Conservation (phyloP, 2,113 vertebrate species). For the Phasianus colchicus region DNA sequence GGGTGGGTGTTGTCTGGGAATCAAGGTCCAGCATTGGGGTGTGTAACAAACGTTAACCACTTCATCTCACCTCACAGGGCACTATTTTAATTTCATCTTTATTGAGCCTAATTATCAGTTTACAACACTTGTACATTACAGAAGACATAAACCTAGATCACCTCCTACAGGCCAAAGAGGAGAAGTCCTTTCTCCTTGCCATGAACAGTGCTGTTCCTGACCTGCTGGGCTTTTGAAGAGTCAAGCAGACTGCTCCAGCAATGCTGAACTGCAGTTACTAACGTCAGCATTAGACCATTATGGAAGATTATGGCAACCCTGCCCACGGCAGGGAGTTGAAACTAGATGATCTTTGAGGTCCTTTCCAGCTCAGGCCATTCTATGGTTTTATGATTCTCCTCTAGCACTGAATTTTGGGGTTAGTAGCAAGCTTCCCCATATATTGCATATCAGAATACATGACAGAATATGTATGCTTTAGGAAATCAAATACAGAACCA, state of each 20-base stretch:
- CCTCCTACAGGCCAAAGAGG: conserved; percentile 24
- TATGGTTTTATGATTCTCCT: not conserved
- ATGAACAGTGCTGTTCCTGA: not conserved
- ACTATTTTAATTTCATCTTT: conserved; percentile 34
- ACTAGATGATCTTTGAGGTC: too few relatives aligned
- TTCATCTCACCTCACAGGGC: not conserved
- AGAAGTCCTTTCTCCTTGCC: not conserved
- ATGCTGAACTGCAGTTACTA: not conserved
- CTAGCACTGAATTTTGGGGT: not conserved
- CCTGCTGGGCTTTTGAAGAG: not conserved
- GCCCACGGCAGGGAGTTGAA: too few relatives aligned
- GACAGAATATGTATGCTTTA: not conserved
- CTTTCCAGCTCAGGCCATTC: too few relatives aligned
- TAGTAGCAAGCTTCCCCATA: not conserved
- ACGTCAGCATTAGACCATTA: not conserved
- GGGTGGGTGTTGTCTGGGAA: conserved; percentile 41
- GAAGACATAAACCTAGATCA: conserved; percentile 2
- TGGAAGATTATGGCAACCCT: not conserved
- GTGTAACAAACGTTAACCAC: conserved; percentile 70
- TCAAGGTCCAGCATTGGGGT: conserved; percentile 66
- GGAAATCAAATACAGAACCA: not conserved
- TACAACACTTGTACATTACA: not conserved
- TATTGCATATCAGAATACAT: not conserved
- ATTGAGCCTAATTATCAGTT: conserved; percentile 41
- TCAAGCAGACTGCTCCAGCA: not conserved